Evolutionary conservation across 2,113 vertebrate genomes (phyloP).

Genomic region (Rousettus leschenaultii): DNA sequence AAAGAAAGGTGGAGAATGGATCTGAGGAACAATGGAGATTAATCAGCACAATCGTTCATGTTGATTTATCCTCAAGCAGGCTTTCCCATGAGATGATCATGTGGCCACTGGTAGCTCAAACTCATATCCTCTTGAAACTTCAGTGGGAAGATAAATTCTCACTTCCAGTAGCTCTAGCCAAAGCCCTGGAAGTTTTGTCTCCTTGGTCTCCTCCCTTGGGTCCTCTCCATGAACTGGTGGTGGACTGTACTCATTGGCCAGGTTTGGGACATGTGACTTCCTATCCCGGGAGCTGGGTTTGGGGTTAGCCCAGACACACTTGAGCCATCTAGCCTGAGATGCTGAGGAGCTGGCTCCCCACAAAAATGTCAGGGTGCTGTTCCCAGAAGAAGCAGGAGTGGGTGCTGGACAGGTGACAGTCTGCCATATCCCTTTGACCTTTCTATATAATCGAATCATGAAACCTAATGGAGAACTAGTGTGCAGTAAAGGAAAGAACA

Average conservation of each 20-base stretch:
- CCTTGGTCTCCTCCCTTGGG: not conserved
- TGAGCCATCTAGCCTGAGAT: not conserved
- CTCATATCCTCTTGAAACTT: not conserved
- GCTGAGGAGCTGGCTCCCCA: not conserved
- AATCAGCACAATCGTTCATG: not conserved
- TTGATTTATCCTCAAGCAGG: not conserved
- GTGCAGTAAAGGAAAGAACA: not conserved
- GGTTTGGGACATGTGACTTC: too few species aligned
- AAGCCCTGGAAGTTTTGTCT: not conserved
- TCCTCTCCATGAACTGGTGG: not conserved
- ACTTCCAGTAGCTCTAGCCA: not conserved
- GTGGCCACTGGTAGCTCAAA: not conserved
- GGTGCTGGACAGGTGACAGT: not conserved
- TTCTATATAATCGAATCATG: not conserved
- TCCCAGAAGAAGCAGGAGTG: not conserved
- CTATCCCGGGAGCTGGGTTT: not conserved
- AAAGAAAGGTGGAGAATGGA: not conserved
- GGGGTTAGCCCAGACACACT: not conserved
- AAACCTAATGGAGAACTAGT: not conserved
- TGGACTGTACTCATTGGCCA: not conserved
- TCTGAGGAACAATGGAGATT: not conserved
- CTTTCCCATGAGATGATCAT: rapidly evolving
- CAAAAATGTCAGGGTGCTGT: not conserved
- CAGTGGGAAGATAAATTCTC: not conserved
- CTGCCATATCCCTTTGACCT: not conserved